Base-by-base conservation (phyloP, 2,113 vertebrate genomes). In the Gallinago media region DNA sequence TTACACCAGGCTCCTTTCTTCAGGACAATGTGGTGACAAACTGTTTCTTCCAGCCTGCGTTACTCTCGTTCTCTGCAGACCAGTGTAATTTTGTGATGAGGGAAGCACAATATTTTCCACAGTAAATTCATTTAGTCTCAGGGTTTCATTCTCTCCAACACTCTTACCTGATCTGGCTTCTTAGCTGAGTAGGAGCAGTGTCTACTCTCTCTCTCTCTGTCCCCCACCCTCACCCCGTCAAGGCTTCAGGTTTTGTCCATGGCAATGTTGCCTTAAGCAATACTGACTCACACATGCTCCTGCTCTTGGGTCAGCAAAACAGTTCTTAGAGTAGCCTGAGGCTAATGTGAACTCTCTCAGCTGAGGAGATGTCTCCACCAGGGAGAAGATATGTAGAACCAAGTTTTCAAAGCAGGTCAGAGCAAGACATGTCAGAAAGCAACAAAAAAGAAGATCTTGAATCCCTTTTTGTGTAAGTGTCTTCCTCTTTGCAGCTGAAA, bases 361-460 rank as follows among this genome's bases (percentile, higher is more conserved):
- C 6, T 36, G 12, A 76, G 36, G 11, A 62, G 11, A 15, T 31
- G 3, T 29, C 25, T 74, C 46, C 5, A 1, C 32, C 21, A 42
- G 31, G 18, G 31, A 79, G 4, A 71, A 75, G n/a, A 63, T 18
- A n/a, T 0, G 0, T 38, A 36, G 36, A 90, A 66, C 3, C 10
- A 61, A 44, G 15, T 44, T 92, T 73, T 42, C 15, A 38, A 52
- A 68, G 19, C 22, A 80, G 12, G 7, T 50, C 54, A 86, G 38
- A 40, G 9, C 1, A 4, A 84, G 9, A 84, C 87, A 73, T 56
- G 12, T 25, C 44, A 80, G 59, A 21, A 87, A 70, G 20, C 3
- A 62, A n/a, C 5, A 47, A 73, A 73, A 66, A 44, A 75, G 3
- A 49, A 46, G 6, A 72, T 76, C 32, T 44, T 26, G 13, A 29